Base-by-base conservation (phyloP, 2,888 invertebrate species). In the Eilema sororculum region DNA sequence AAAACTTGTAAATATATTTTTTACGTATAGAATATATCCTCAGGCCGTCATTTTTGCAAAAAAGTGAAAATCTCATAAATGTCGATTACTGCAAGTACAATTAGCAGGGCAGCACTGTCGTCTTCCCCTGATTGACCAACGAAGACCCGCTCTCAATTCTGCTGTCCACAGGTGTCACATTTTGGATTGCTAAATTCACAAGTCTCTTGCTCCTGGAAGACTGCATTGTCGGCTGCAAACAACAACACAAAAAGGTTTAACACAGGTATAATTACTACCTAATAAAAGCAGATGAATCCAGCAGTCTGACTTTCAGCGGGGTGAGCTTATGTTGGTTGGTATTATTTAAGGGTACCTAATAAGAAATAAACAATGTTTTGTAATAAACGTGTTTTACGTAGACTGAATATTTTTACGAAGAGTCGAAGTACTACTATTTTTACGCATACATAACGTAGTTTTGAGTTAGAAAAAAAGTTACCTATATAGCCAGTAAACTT, bases 221-320 rank as follows among this genome's bases (percentile, higher is more conserved):
- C 33, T 61, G 61, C 28, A 61, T 28, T 30, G 28, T 61, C 61
- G 33, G 28, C 33, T 33, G 30, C 28, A 61, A 28, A 28, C 33
- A 61, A 61, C 28, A 61, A 61, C 61, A 61, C 28, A 61, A 61
- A 61, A 30, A 61, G 28, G 25, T 61, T 71, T 63, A n/a, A 71
- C 59, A 72, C 56, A 60, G 28, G 67, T 25, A 37, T 65, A 56
- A 37, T 65, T 33, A 62, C 72, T 66, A 12, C 68, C 72, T 37
- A 68, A 28, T 28, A 56, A 56, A 56, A 56, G 52, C 20, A 56
- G 52, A 56, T 56, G 20, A 56, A 56, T 56, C 52, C 20, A 56
- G 52, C n/a, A 56, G 52, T 56, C 52, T 56, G 52, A 56, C 52
- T 56, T 56, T 56, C n/a, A 37, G 37, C 37, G 37, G 37, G 37